A percentile compares a stretch with the other conserved stretches of the same genome.
Conservation (phyloP, 2,797 vertebrate genomes). For the Cirrhinus molitorella region DNA sequence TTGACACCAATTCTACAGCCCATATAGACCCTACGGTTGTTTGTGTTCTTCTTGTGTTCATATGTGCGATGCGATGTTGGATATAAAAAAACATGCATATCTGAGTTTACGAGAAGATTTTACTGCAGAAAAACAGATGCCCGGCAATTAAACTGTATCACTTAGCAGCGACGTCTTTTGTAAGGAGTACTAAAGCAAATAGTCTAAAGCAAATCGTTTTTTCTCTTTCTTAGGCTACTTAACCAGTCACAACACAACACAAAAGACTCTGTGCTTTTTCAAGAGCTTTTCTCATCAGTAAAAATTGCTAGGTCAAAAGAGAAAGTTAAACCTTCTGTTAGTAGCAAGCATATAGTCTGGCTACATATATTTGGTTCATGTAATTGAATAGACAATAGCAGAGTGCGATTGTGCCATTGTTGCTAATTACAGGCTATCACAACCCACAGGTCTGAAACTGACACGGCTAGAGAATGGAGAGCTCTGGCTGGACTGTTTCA, state of each 20-base stretch:
- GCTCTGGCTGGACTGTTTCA: not conserved
- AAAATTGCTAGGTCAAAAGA: not conserved
- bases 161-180: not conserved
- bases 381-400: constrained; percentile 18
- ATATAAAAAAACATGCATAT: constrained; percentile 53
- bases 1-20: too few relatives aligned
- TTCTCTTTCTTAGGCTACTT: not conserved
- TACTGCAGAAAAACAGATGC: constrained; percentile 43
- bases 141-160: not conserved
- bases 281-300: not conserved
- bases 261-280: not conserved
- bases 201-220: not conserved
- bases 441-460: not conserved
- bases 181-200: not conserved
- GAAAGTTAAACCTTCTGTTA: not conserved
- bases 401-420: not conserved
- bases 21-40: too few relatives aligned
- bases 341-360: not conserved
- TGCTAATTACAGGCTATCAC: constrained; percentile 34
- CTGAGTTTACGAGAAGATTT: constrained; percentile 17
- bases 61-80: constrained; percentile 4
- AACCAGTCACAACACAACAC: constrained; percentile 3
- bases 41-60: not conserved
- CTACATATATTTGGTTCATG: constrained; percentile 14
- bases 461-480: constrained; percentile 1